Evolutionary conservation across 2,888 invertebrate genomes (phyloP).

Genomic region (Hymenopus coronatus): DNA sequence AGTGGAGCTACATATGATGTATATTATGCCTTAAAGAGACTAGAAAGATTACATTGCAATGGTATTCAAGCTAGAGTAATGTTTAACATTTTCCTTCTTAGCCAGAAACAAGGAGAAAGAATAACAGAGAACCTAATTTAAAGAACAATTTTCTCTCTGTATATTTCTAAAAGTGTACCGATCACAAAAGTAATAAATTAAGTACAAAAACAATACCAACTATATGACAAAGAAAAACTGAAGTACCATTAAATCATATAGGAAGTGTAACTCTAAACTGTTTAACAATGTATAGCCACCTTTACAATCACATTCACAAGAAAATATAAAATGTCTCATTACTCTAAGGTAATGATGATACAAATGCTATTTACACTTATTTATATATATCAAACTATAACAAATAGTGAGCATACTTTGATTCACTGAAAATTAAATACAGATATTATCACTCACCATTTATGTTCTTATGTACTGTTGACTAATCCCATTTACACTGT

Average conservation of each 20-base stretch:
- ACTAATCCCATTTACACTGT: not conserved
- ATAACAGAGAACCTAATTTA: not conserved
- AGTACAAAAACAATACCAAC: not conserved
- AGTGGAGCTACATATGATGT: too few relatives aligned
- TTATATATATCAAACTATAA: not conserved
- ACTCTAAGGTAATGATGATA: not conserved
- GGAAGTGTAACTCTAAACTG: not conserved
- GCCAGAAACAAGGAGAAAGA: not conserved
- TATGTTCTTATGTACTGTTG: not conserved
- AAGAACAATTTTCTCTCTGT: not conserved
- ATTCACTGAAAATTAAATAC: not conserved
- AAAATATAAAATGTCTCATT: not conserved
- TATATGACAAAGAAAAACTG: not conserved
- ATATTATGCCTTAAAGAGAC: too few relatives aligned
- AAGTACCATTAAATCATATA: not conserved
- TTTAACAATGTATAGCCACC: not conserved
- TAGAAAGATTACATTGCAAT: too few relatives aligned
- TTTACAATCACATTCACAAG: not conserved
- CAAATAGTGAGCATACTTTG: not conserved
- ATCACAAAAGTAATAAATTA: not conserved
- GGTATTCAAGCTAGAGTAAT: not conserved
- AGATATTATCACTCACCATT: not conserved
- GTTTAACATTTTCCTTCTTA: not conserved
- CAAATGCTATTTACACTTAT: not conserved
- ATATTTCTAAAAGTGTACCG: not conserved